Base-by-base conservation (phyloP, 2,797 vertebrate species). In the Chelidonichthys spinosus region DNA sequence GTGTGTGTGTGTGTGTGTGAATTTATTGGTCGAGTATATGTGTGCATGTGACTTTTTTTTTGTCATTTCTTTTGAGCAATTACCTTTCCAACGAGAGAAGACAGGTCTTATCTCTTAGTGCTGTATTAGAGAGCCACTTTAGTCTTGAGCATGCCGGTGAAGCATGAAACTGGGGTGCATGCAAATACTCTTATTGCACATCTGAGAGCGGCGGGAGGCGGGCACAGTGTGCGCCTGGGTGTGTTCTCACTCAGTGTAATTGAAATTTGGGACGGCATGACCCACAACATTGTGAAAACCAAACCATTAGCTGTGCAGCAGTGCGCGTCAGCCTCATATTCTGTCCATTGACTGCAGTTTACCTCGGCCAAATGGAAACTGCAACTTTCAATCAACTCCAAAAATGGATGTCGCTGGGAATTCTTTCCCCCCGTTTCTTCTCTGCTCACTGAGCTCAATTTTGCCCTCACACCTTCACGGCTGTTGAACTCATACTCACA, bases 191-290 rank as follows among this genome's bases (percentile, higher is more conserved):
- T 69, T 17, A n/a, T 18, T 74, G 74, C 72, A 72, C 85, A 87
- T 85, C 76, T 84, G 79, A 78, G 79, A 81, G 66, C 59, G 11
- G 32, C 74, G 54, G 1, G 36, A 58, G 66, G 71, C 65, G 6
- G 70, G 61, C 17, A 42, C 55, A 25, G 54, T 32, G n/a, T 13
- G 59, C 49, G 64, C 52, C 18, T 3, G 5, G 53, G 72, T 81
- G 76, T 75, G 62, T 73, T 73, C 53, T 49, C 17, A 7, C 15
- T 46, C 8, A 39, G 7, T 73, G 81, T 87, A 89, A 90, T 84
- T 87, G 82, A 85, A 91, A 89, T 80, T 78, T 4, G 70, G 76
- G 68, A 62, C 15, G 10, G 72, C 72, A 2, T 74, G 82, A 83
- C 83, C 81, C 69, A 68, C 63, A 76, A 52, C 63, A 46, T 52